phyloP scores from a whole-genome alignment of 2,888 invertebrate genomes.

The Lydus trimaculatus region DNA sequence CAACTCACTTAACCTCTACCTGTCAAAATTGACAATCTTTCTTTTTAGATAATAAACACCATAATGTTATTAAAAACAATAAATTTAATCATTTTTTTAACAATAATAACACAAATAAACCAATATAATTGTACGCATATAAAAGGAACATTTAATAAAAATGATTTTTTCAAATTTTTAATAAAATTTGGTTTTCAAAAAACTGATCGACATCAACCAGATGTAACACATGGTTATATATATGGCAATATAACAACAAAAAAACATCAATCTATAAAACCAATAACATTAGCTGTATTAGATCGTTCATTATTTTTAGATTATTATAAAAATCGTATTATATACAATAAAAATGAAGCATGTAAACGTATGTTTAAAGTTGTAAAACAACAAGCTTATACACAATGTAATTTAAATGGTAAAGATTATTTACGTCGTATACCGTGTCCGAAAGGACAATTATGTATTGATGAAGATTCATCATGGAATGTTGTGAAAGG shows the following conservation, averaged over 20 bases:
- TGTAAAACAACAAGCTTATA: constrained; percentile 83
- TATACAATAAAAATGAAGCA: constrained; percentile 72
- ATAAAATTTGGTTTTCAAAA: constrained; percentile 97
- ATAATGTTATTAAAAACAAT: constrained; percentile 44
- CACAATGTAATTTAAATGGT: constrained; percentile 82
- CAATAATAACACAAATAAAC: constrained; percentile 36
- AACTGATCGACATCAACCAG: constrained; percentile 84
- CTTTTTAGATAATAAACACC: constrained; percentile 29
- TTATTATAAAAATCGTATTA: constrained; percentile 82
- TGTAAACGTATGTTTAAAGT: constrained; percentile 89
- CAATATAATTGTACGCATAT: constrained; percentile 63
- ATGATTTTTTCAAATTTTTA: constrained; percentile 88
- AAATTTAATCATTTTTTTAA: constrained; percentile 33
- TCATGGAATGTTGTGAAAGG: constrained; percentile 84
- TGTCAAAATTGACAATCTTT: background rate
- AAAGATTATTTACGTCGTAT: constrained; percentile 83
- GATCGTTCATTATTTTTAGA: constrained; percentile 89
- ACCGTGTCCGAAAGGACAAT: constrained; percentile 77
- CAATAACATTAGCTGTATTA: constrained; percentile 87
- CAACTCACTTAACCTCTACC: background rate
- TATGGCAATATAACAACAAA: constrained; percentile 93
- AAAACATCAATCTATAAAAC: constrained; percentile 69
- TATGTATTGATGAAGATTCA: constrained; percentile 89
- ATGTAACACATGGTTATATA: constrained; percentile 91
- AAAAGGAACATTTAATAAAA: constrained; percentile 70